Conservation (phyloP, 2,888 invertebrate species). For the Drosophila algonquin region DNA sequence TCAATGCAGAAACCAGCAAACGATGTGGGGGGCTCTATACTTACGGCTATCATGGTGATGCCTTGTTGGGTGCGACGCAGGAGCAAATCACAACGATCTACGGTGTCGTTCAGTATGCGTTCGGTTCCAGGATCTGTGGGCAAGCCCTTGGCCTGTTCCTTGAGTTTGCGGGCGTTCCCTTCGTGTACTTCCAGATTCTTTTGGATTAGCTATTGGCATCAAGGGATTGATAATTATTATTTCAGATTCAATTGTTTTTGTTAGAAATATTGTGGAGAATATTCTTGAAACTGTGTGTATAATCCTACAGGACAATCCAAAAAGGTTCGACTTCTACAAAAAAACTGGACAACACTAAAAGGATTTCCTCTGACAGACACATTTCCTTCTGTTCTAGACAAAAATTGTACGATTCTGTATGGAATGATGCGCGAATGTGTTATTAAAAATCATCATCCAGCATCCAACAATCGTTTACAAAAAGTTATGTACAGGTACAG, state of each 20-base stretch:
- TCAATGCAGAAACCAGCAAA: not conserved
- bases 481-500: slow-evolving; percentile 50
- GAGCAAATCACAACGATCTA: slow-evolving; percentile 87
- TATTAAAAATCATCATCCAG: slow-evolving; percentile 58
- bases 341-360: slow-evolving; percentile 42
- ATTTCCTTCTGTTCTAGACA: slow-evolving; percentile 31
- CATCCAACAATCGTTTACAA: slow-evolving; percentile 75
- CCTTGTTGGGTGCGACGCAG: slow-evolving; percentile 89
- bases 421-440: slow-evolving; percentile 79
- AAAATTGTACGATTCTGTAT: slow-evolving; percentile 71
- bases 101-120: slow-evolving; percentile 84
- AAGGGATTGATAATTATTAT: slow-evolving; percentile 27
- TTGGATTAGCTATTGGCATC: slow-evolving; percentile 86
- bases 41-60: slow-evolving; percentile 85
- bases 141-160: slow-evolving; percentile 86
- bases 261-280: not conserved
- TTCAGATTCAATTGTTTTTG: slow-evolving; percentile 27
- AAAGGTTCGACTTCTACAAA: slow-evolving; percentile 52
- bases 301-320: slow-evolving; percentile 14
- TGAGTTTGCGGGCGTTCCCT: slow-evolving; percentile 87
- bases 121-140: slow-evolving; percentile 87
- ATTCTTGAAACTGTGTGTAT: slow-evolving; percentile 2
- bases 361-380: slow-evolving; percentile 33
- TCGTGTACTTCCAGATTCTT: slow-evolving; percentile 89
- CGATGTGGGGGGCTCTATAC: slow-evolving; percentile 21